Evolutionary conservation across 2,113 vertebrate species (phyloP).

Genomic region (Prunella himalayana): DNA sequence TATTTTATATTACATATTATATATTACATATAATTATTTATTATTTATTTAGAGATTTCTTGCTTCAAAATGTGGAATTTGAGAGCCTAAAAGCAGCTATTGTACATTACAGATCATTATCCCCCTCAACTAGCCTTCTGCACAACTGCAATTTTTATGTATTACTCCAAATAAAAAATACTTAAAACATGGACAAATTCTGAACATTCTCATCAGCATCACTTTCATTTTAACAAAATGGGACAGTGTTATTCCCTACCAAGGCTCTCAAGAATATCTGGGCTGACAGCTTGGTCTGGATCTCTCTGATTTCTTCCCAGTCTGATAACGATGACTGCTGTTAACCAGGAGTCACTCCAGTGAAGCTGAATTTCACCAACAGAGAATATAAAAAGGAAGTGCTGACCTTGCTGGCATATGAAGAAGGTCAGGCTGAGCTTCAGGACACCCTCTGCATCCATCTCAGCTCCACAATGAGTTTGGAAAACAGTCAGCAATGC

Average conservation of each 20-base stretch:
- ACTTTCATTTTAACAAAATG: neutral
- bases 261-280: neutral
- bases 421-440: neutral
- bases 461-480: neutral
- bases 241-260: neutral
- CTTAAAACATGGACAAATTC: neutral
- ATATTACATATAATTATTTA: too few species aligned
- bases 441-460: neutral
- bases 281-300: neutral
- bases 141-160: neutral
- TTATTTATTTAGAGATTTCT: neutral
- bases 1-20: too few species aligned
- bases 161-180: neutral
- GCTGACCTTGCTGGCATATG: neutral
- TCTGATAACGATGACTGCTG: rapidly evolving
- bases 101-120: neutral
- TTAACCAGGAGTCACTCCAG: neutral
- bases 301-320: neutral
- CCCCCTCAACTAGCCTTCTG: neutral
- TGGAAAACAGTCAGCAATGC: neutral
- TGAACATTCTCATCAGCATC: neutral
- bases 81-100: neutral
- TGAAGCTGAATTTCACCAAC: neutral
- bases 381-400: neutral
- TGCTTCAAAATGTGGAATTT: neutral